A percentile compares a stretch with the other conserved stretches of the same genome.
Evolutionary conservation across 1,140 invertebrate species (phyloP).

Genomic region (Delia radicum): DNA sequence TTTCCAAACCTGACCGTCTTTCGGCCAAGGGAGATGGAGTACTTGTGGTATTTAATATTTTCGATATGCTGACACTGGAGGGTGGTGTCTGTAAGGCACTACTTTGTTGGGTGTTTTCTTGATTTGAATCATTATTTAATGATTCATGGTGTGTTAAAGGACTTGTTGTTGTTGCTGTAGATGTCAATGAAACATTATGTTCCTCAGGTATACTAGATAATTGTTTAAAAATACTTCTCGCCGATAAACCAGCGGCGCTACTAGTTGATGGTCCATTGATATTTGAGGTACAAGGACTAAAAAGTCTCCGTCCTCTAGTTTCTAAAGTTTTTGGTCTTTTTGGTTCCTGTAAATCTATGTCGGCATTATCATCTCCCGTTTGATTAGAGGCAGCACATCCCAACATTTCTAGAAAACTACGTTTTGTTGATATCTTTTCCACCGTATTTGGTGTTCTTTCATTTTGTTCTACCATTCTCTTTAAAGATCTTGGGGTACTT

Average conservation of each 20-base stretch:
- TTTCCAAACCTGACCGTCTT: constrained; percentile 25
- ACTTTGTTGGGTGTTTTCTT: constrained; percentile 36
- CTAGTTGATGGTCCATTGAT: constrained; percentile 20
- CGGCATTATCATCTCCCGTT: constrained; percentile 22
- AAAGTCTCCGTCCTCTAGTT: constrained; percentile 44
- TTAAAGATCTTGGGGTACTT: constrained; percentile 58
- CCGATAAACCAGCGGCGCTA: background rate
- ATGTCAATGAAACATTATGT: constrained; percentile 3
- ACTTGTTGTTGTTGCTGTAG: background rate
- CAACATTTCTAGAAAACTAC: constrained; percentile 49
- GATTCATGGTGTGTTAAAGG: background rate
- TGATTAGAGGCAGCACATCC: constrained; percentile 25
- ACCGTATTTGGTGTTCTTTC: constrained; percentile 48
- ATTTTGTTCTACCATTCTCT: constrained; percentile 53
- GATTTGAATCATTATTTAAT: constrained; percentile 35
- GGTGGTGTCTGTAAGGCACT: background rate
- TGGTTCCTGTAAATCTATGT: constrained; percentile 33
- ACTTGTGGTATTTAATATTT: background rate
- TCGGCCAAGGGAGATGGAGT: background rate
- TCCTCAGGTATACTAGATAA: constrained; percentile 38
- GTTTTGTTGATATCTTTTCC: constrained; percentile 42
- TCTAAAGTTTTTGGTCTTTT: constrained; percentile 56
- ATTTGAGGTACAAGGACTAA: constrained; percentile 37
- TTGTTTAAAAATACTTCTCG: constrained; percentile 29
- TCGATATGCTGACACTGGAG: background rate